Evolutionary conservation across 2,888 invertebrate species (phyloP), one percentile per base, ranked within the genome.

Genomic region (Tetrapedia diversipes): DNA sequence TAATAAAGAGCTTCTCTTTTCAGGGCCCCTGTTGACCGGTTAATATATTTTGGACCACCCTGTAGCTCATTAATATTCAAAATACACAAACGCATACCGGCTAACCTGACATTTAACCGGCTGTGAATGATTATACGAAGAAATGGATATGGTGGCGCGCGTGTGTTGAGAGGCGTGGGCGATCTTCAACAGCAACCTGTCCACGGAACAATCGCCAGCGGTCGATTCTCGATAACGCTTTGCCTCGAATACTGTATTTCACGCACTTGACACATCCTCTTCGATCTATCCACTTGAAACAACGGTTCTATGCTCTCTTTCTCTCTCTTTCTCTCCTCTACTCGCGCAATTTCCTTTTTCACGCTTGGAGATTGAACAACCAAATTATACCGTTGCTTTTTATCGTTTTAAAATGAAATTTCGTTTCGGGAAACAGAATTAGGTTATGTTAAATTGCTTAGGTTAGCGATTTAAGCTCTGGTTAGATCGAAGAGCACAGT

Each of bases 61-160:
- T 82, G 87, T 86, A 85, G 83, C 86, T 79, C 63, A 86, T 89
- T 88, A 86, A 88, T 88, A 89, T 88, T 89, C 87, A 87, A 80
- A 84, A 66, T 80, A 66, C 61, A 72, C 72, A 39, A 19, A 24
- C 73, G 51, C 78, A 51, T 54, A 76, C 71, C 76, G 65, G 71
- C 72, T 65, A 73, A 77, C 43, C 77, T 86, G 86, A 86, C 86
- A 86, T 86, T 86, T 84, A 85, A 78, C 78, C 47, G 80, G 60
- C 59, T 45, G 49, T 61, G 65, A 80, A 68, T 66, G 82, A 84
- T 82, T 84, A 77, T 80, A 75, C 80, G 84, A 81, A 45, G 71
- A 71, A 69, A 82, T 71, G 54, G 71, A 75, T 79, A 77, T 66
- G n/a, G n/a, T 65, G 72, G 47, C n/a, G 24, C 27, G 37, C 43